phyloP scores from a whole-genome alignment of 2,113 vertebrate species.

The Hystrix brachyura region DNA sequence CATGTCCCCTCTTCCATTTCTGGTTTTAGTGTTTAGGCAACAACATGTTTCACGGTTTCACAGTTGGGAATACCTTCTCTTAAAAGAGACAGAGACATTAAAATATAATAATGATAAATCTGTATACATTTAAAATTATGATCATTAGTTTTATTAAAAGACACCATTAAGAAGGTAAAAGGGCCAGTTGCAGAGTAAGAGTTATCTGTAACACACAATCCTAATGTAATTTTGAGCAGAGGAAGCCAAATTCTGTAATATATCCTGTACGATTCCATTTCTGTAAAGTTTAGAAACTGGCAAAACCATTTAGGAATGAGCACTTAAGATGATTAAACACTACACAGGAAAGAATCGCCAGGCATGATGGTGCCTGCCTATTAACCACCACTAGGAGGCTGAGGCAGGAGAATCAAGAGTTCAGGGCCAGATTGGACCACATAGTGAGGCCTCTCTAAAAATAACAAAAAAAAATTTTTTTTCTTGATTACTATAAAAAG shows the following conservation, averaged over 20 bases:
- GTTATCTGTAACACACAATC: background rate
- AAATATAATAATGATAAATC: background rate
- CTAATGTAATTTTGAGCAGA: background rate
- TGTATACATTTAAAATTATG: background rate
- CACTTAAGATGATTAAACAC: background rate
- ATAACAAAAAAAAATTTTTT: background rate
- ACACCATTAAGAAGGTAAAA: background rate
- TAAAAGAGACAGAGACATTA: background rate
- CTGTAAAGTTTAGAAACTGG: constrained; percentile 2
- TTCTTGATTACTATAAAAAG: constrained; percentile 3
- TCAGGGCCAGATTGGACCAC: background rate
- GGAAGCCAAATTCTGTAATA: background rate
- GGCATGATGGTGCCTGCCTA: background rate
- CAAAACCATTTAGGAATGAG: constrained; percentile 16
- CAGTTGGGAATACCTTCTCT: background rate
- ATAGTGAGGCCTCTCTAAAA: background rate
- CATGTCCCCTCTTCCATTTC: background rate
- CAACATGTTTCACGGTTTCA: background rate
- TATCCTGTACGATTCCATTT: background rate
- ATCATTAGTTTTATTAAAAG: background rate
- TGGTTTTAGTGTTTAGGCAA: background rate
- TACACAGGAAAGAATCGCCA: background rate
- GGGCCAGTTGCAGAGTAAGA: background rate
- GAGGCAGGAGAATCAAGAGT: background rate
- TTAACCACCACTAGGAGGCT: too few relatives aligned